Conservation (phyloP, 1,140 invertebrate species). For the Drosophila dunni region DNA sequence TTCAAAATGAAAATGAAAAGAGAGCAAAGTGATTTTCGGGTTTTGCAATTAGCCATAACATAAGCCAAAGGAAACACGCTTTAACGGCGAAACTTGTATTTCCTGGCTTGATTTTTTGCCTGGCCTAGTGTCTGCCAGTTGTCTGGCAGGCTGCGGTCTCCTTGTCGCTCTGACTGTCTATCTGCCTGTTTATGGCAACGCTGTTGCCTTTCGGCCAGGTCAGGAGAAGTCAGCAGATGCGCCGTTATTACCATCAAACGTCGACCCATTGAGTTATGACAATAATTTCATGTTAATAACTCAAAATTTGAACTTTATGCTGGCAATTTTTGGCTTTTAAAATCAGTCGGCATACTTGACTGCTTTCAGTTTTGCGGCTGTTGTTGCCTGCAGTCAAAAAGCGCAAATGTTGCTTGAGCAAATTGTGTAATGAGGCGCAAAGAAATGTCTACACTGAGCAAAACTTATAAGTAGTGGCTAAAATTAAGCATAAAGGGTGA, state of each 20-base stretch:
- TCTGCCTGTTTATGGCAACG: constrained; percentile 1
- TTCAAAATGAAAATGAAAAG: constrained; percentile 43
- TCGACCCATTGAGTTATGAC: constrained; percentile 65
- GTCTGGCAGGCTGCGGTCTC: constrained; percentile 21
- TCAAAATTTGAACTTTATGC: constrained; percentile 42
- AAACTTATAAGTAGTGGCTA: too few relatives aligned
- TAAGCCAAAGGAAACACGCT: constrained; percentile 41
- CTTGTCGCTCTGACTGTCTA: background rate
- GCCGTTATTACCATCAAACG: constrained; percentile 41
- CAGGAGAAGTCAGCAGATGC: constrained; percentile 58
- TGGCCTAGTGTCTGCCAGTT: constrained; percentile 42
- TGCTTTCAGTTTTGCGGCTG: constrained; percentile 26
- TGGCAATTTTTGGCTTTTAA: constrained; percentile 20
- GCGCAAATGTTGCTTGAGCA: background rate
- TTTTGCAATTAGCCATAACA: constrained; percentile 48
- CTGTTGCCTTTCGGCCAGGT: constrained; percentile 2
- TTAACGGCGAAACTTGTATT: constrained; percentile 38
- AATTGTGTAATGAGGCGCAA: constrained; percentile 49
- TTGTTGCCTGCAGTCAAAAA: constrained; percentile 4
- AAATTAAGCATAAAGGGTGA: too few relatives aligned
- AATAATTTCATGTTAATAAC: constrained; percentile 54
- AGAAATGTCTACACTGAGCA: constrained; percentile 24
- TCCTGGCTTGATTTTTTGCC: constrained; percentile 26
- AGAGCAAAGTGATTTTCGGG: constrained; percentile 37
- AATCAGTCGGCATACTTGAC: constrained; percentile 13